Conservation (phyloP, 2,797 vertebrate genomes). For the Bradypus variegatus region DNA sequence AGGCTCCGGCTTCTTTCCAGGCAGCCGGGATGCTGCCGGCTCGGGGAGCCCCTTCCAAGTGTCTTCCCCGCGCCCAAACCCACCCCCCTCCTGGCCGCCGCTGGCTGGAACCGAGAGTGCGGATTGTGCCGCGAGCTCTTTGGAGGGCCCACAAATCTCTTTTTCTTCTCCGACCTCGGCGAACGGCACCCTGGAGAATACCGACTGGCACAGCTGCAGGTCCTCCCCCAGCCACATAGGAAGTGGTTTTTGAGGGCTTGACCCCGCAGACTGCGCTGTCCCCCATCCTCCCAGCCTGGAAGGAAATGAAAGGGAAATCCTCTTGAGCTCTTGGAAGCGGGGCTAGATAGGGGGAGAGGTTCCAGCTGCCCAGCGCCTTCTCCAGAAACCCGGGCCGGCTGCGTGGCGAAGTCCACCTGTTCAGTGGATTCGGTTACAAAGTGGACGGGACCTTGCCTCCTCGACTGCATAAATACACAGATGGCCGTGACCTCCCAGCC, state of each 20-base stretch:
- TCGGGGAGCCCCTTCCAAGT: slow-evolving; percentile 51
- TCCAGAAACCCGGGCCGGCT: slow-evolving; percentile 44
- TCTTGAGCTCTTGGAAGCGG: slow-evolving; percentile 43
- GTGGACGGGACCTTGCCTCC: slow-evolving; percentile 23
- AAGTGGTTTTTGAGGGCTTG: slow-evolving; percentile 68
- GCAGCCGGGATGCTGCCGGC: slow-evolving; percentile 47
- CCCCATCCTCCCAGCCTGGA: slow-evolving; percentile 60
- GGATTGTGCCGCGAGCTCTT: neutral
- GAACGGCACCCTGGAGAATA: neutral
- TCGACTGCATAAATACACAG: slow-evolving; percentile 36
- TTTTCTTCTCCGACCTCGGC: neutral
- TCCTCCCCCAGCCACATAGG: slow-evolving; percentile 58
- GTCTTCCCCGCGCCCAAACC: slow-evolving; percentile 44
- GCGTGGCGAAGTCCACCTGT: slow-evolving; percentile 43
- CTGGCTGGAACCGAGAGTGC: neutral
- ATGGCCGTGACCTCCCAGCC: slow-evolving; percentile 9
- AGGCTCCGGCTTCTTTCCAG: slow-evolving; percentile 54
- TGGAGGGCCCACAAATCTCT: slow-evolving; percentile 26
- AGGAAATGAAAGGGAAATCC: slow-evolving; percentile 69
- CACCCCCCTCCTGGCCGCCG: slow-evolving; percentile 23
- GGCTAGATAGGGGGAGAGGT: slow-evolving; percentile 35
- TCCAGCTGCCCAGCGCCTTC: slow-evolving; percentile 54
- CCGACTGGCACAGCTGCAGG: slow-evolving; percentile 2
- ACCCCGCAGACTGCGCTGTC: slow-evolving; percentile 58
- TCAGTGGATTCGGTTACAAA: slow-evolving; percentile 60